phyloP scores from a whole-genome alignment of 2,888 invertebrate species.

The Yponomeuta cagnagella region DNA sequence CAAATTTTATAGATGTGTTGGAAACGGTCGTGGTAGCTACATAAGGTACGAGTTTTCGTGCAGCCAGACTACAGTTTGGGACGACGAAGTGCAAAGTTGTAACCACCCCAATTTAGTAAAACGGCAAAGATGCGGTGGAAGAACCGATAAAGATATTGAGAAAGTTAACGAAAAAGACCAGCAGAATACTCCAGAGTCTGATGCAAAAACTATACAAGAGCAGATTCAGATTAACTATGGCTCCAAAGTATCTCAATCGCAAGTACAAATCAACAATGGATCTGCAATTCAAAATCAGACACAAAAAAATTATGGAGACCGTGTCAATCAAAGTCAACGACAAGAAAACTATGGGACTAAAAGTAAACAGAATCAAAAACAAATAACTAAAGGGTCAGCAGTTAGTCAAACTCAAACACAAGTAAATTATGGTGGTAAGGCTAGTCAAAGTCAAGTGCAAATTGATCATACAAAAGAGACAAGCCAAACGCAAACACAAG shows the following conservation, averaged over 20 bases:
- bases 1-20: conserved; percentile 87
- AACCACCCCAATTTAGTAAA: conserved; percentile 81
- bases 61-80: conserved; percentile 86
- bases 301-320: conserved; percentile 40
- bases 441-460: conserved; percentile 44
- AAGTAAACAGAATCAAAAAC: conserved; percentile 41
- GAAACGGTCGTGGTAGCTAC: conserved; percentile 76
- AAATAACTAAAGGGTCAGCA: conserved; percentile 37
- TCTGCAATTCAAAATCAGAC: conserved; percentile 42
- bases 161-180: background rate
- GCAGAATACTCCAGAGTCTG: conserved; percentile 17
- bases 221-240: conserved; percentile 42
- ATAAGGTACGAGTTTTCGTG: conserved; percentile 84
- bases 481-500: conserved; percentile 42
- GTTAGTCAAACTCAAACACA: conserved; percentile 45
- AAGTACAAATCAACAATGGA: conserved; percentile 41
- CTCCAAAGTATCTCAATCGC: conserved; percentile 36
- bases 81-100: conserved; percentile 81
- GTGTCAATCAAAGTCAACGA: conserved; percentile 23
- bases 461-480: conserved; percentile 42
- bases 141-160: conserved; percentile 22
- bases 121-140: conserved; percentile 48
- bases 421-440: conserved; percentile 38
- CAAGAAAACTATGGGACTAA: conserved; percentile 17
- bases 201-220: conserved; percentile 29